Conservation (phyloP, 2,888 invertebrate genomes). For the Nipponacmea schrenckii region DNA sequence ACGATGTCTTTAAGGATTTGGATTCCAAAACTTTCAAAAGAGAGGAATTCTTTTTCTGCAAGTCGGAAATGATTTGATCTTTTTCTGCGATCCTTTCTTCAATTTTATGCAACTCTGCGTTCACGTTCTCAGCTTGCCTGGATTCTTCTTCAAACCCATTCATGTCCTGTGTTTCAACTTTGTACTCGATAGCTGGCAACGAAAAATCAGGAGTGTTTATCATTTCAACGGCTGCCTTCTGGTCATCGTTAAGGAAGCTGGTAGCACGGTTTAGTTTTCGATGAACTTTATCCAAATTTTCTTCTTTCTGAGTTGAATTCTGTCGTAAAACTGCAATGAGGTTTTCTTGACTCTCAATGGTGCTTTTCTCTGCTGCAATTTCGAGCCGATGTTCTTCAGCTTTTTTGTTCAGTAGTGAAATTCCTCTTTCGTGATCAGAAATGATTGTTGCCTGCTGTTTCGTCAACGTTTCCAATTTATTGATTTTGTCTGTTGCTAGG, state of each 20-base stretch:
- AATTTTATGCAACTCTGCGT: slow-evolving; percentile 47
- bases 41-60: slow-evolving; percentile 59
- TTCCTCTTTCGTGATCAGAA: slow-evolving; percentile 35
- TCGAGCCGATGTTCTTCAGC: slow-evolving; percentile 28
- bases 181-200: slow-evolving; percentile 41
- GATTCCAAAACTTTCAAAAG: slow-evolving; percentile 60
- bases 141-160: slow-evolving; percentile 14
- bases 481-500: slow-evolving; percentile 24
- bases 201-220: slow-evolving; percentile 13
- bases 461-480: slow-evolving; percentile 35
- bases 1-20: slow-evolving; percentile 39
- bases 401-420: slow-evolving; percentile 41
- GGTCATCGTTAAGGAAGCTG: slow-evolving; percentile 28
- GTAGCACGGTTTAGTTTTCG: slow-evolving; percentile 37
- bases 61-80: slow-evolving; percentile 57
- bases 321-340: slow-evolving; percentile 39
- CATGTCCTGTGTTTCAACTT: slow-evolving; percentile 19
- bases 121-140: slow-evolving; percentile 21
- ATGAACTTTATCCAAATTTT: slow-evolving; percentile 34
- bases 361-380: slow-evolving; percentile 30
- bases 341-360: slow-evolving; percentile 32
- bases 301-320: slow-evolving; percentile 38
- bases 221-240: slow-evolving; percentile 27
- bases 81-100: slow-evolving; percentile 52
- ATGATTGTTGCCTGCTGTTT: slow-evolving; percentile 27